phyloP scores from a whole-genome alignment of 2,113 vertebrate species.

The Sterrhoptilus dennistouni region DNA sequence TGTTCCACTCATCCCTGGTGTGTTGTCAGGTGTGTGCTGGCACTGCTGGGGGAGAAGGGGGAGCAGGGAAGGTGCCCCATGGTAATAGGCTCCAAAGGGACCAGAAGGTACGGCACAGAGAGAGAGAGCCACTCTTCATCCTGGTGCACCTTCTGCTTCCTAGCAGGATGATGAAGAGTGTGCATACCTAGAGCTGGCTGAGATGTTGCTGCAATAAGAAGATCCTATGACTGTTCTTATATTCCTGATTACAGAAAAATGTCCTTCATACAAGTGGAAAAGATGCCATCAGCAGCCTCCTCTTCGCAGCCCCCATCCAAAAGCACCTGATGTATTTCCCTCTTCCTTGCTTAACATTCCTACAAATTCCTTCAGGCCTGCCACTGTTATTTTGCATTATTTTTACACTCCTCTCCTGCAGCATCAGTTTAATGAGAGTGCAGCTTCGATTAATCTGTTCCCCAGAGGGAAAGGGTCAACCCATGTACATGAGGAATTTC shows the following conservation, averaged over 20 bases:
- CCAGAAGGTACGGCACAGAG: rapidly evolving
- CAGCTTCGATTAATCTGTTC: not conserved
- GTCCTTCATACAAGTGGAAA: not conserved
- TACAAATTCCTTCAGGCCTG: slow-evolving; percentile 1
- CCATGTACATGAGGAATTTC: not conserved
- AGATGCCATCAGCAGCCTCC: not conserved
- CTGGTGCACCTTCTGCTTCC: not conserved
- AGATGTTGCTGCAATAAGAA: not conserved
- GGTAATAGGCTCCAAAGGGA: not conserved
- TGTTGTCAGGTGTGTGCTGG: not conserved
- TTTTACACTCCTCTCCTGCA: not conserved
- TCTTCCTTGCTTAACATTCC: not conserved
- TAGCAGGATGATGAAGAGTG: not conserved
- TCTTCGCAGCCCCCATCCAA: not conserved
- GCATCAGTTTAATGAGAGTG: slow-evolving; percentile 11
- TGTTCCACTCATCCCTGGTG: not conserved
- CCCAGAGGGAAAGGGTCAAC: slow-evolving; percentile 19
- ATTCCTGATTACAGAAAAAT: not conserved
- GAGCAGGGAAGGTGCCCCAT: not conserved
- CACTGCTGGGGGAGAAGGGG: not conserved
- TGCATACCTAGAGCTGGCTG: not conserved
- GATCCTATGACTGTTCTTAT: not conserved
- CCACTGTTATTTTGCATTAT: not conserved
- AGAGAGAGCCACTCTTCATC: not conserved
- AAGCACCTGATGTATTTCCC: not conserved